phyloP scores from a whole-genome alignment of 1,140 invertebrate genomes.

The Lordiphosa mommai region DNA sequence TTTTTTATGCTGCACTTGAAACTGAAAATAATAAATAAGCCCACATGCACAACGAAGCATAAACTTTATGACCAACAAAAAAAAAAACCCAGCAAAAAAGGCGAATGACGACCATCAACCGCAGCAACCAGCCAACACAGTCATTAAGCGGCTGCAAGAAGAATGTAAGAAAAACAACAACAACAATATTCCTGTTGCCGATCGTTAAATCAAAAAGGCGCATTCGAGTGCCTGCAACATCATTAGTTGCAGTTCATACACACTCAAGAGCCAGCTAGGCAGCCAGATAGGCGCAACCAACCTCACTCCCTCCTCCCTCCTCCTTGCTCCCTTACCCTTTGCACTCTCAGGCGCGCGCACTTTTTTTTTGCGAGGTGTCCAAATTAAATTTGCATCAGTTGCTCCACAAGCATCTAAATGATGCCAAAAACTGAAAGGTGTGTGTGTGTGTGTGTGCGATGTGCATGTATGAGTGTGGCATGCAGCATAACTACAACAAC shows the following conservation, averaged over 20 bases:
- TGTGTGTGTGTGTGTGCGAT: no score
- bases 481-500: conserved; percentile 35
- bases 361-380: conserved; percentile 68
- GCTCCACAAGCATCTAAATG: conserved; percentile 72
- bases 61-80: conserved; percentile 39
- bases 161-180: conserved; percentile 23
- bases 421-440: conserved; percentile 59
- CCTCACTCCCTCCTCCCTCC: no score
- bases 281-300: conserved; percentile 36
- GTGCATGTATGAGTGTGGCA: conserved; percentile 23
- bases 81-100: conserved; percentile 14
- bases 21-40: conserved; percentile 37
- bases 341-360: conserved; percentile 17
- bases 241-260: conserved; percentile 76
- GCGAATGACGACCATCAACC: conserved; percentile 58
- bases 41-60: conserved; percentile 24
- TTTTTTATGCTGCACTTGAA: conserved; percentile 39
- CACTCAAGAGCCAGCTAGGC: conserved; percentile 64
- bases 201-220: conserved; percentile 75
- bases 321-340: neutral
- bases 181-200: conserved; percentile 21
- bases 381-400: conserved; percentile 77
- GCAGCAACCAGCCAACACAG: conserved; percentile 50
- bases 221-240: conserved; percentile 75
- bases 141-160: conserved; percentile 49